Percentiles rank a stretch among this genome's conserved stretches.
Conservation (phyloP, 2,113 vertebrate genomes). For the Notarius quadriscutis region DNA sequence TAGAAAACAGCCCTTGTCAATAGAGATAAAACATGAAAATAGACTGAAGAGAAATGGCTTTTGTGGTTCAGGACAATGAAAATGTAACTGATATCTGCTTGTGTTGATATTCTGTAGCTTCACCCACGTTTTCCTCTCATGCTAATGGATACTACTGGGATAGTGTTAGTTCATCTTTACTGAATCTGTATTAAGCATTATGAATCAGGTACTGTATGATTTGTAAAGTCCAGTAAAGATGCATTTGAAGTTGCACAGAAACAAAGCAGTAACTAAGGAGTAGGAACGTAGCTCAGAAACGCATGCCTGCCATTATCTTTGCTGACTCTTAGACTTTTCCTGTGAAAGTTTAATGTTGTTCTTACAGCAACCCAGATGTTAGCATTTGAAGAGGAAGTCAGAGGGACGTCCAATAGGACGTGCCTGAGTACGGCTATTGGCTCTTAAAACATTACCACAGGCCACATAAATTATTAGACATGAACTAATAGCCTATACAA, state of each 20-base stretch:
- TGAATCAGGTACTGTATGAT: not conserved
- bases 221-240: not conserved
- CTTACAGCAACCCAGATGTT: slow-evolving; percentile 52
- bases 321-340: slow-evolving; percentile 28
- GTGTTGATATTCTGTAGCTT: not conserved
- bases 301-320: slow-evolving; percentile 16
- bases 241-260: not conserved
- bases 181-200: not conserved
- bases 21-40: not conserved
- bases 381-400: slow-evolving; percentile 50
- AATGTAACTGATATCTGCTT: not conserved
- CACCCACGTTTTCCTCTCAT: not conserved
- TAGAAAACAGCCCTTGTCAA: not conserved
- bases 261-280: not conserved
- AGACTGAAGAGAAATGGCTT: not conserved
- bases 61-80: slow-evolving; percentile 1
- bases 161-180: not conserved
- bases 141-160: not conserved
- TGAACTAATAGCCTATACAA: slow-evolving; percentile 20
- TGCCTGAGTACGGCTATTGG: slow-evolving; percentile 40
- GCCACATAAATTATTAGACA: slow-evolving; percentile 17
- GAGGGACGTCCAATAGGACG: slow-evolving; percentile 57
- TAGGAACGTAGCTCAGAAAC: not conserved
- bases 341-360: slow-evolving; percentile 28
- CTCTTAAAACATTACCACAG: slow-evolving; percentile 37